Percentiles rank a stretch among this genome's conserved stretches.
Evolutionary conservation across 2,888 invertebrate genomes (phyloP).

Genomic region (Torymus auratus): DNA sequence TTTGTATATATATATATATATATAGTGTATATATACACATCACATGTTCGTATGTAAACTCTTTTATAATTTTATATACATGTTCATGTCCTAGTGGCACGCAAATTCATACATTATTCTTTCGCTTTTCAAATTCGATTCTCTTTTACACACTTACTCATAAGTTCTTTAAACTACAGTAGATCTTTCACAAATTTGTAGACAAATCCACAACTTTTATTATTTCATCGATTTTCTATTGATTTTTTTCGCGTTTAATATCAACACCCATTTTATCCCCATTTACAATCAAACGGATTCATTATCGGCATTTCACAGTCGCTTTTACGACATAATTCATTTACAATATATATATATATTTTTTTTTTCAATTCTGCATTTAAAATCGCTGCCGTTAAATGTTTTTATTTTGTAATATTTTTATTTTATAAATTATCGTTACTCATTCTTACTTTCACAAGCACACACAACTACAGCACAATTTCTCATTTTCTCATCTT

Average conservation of each 20-base stretch:
- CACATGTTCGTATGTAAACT: conserved; percentile 71
- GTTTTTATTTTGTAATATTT: conserved; percentile 38
- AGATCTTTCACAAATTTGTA: conserved; percentile 8
- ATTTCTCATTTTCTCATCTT: conserved; percentile 53
- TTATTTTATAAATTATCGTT: conserved; percentile 31
- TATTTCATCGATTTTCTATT: conserved; percentile 38
- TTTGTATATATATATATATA: conserved; percentile 50
- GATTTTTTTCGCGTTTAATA: conserved; percentile 33
- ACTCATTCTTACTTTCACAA: conserved; percentile 55
- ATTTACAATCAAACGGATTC: conserved; percentile 16
- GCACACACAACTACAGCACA: conserved; percentile 59
- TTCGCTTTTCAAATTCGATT: conserved; percentile 11
- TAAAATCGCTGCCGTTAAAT: conserved; percentile 35
- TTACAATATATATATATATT: conserved; percentile 53
- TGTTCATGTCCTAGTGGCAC: conserved; percentile 72
- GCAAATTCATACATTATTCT: conserved; percentile 58
- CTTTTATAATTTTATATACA: conserved; percentile 67
- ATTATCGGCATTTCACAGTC: conserved; percentile 28
- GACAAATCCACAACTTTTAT: conserved; percentile 43
- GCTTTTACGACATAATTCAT: conserved; percentile 49
- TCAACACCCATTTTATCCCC: neutral
- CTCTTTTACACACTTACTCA: conserved; percentile 26
- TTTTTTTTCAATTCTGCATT: conserved; percentile 46
- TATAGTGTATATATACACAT: conserved; percentile 71
- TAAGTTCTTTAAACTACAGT: conserved; percentile 28